Base-by-base conservation (phyloP, 2,113 vertebrate species). In the Prinia subflava region DNA sequence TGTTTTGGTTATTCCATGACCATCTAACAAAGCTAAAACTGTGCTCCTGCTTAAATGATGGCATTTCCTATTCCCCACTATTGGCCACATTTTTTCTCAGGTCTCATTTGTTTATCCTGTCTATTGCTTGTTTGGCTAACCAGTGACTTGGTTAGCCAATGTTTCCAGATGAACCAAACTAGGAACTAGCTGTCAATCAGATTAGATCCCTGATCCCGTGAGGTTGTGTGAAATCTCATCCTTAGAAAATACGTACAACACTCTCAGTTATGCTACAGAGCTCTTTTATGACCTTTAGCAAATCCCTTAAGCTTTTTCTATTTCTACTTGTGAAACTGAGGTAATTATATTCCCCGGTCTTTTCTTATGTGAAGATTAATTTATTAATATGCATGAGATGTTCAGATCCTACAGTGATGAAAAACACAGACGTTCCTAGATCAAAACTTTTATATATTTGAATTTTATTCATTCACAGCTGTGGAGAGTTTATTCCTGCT, bases 311-410 rank as follows among this genome's bases (percentile, higher is more conserved):
- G 78, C 65, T 85, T 90, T 69, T 53, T 57, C 39, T 68, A 9
- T 87, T 93, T 94, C 63, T 50, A 56, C 41, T 80, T 82, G 25
- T 85, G 76, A 90, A 94, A 95, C 1, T n/a, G 33, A 89, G 65
- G 50, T 84, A 90, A 88, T 76, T 85, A 65, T 90, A 83, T 21
- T 80, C 23, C 41, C 33, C 9, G 53, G 44, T 28, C 46, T 79
- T 92, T 68, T 44, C 16, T 31, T 30, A 79, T 33, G 41, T 65
- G 82, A 93, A 76, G 63, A 94, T 65, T 85, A 56, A 79, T 87
- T 85, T 83, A 87, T 91, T 91, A 87, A 85, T 73, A 88, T 91
- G 74, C 74, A 90, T 88, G 62, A 94, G 85, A 49, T 76, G 25
- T 60, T 83, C 15, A 65, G 71, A 76, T 39, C 28, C 31, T 53